Evolutionary conservation across 2,113 vertebrate species (phyloP).

Genomic region (Pelvicachromis taeniatus): DNA sequence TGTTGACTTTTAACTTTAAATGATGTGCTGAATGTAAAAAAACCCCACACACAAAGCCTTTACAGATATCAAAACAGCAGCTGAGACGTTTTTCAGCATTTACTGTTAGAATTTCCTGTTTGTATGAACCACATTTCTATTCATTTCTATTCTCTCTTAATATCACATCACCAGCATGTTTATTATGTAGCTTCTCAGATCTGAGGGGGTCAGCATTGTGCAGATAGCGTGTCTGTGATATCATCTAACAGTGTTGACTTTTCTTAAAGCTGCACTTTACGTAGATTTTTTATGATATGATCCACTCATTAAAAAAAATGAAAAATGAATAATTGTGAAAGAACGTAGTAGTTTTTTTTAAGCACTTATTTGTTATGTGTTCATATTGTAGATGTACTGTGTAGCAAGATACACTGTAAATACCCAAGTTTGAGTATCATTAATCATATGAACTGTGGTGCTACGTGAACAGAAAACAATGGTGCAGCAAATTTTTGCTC

Average conservation of each 20-base stretch:
- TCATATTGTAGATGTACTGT: neutral
- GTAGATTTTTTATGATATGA: neutral
- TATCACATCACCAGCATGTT: neutral
- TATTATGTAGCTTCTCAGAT: neutral
- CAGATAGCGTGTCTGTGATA: neutral
- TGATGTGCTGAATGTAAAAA: neutral
- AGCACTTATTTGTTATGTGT: neutral
- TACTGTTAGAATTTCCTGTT: neutral
- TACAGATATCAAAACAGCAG: neutral
- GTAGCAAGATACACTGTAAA: neutral
- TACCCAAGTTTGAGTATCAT: neutral
- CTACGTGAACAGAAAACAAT: neutral
- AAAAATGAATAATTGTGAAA: neutral
- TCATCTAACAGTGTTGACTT: neutral
- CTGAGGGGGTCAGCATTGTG: neutral
- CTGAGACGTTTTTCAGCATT: neutral
- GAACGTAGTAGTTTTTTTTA: neutral
- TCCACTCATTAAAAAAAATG: neutral
- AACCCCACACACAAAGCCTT: neutral
- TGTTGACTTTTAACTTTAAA: neutral
- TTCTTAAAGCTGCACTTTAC: neutral
- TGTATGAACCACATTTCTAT: neutral
- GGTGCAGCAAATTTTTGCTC: neutral
- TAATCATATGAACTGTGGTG: neutral
- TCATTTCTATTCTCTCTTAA: neutral